Conservation (phyloP, 2,888 invertebrate species). For the Leistus spinibarbis region DNA sequence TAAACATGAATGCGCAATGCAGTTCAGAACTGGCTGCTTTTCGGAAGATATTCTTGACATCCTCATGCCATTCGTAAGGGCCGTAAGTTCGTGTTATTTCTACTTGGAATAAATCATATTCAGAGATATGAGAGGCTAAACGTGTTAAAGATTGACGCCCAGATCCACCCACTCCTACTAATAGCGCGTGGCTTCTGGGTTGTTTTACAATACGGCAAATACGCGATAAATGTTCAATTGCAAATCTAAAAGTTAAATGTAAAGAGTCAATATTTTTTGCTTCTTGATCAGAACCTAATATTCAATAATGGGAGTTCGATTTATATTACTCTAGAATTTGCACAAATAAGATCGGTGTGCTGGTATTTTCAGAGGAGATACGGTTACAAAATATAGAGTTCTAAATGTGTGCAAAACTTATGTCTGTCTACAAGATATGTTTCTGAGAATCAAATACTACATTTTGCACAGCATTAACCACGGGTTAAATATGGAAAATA, state of each 20-base stretch:
- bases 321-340: slow-evolving; percentile 84
- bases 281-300: no score
- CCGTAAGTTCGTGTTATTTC: slow-evolving; percentile 90
- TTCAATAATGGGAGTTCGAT: no score
- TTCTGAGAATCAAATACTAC: no score
- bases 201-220: slow-evolving; percentile 90
- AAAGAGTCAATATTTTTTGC: no score
- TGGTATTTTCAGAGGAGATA: slow-evolving; percentile 82
- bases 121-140: slow-evolving; percentile 90
- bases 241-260: slow-evolving; percentile 69
- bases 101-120: slow-evolving; percentile 90
- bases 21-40: slow-evolving; percentile 84
- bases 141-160: slow-evolving; percentile 91
- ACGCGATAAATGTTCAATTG: slow-evolving; percentile 91
- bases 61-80: slow-evolving; percentile 87
- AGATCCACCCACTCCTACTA: slow-evolving; percentile 93
- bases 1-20: slow-evolving; percentile 88
- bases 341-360: slow-evolving; percentile 88
- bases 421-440: no score
- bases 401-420: no score
- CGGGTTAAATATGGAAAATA: no score
- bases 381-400: slow-evolving; percentile 81
- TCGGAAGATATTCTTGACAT: slow-evolving; percentile 79
- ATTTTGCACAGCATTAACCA: no score
- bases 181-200: slow-evolving; percentile 86